Percentiles rank a stretch among this genome's conserved stretches.
Evolutionary conservation across 2,797 vertebrate species (phyloP).

Genomic region (Diceros bicornis): DNA sequence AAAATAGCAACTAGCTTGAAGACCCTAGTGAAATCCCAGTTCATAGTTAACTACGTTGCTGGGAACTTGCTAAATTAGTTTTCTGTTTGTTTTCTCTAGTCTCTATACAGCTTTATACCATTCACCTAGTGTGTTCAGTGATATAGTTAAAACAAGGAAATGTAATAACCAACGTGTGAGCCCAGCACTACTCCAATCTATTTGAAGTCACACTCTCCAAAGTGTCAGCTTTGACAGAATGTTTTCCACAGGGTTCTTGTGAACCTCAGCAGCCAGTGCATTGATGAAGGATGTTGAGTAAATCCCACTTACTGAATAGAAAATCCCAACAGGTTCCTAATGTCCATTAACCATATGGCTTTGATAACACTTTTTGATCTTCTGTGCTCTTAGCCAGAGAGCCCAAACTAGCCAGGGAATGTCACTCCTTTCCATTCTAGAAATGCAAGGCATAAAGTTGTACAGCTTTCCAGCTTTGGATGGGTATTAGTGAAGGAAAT

Average conservation of each 20-base stretch:
- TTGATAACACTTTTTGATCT: conserved; percentile 54
- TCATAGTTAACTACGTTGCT: background rate
- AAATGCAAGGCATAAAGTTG: background rate
- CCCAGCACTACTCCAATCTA: conserved; percentile 57
- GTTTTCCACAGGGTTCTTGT: conserved; percentile 58
- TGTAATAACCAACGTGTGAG: conserved; percentile 67
- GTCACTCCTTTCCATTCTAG: conserved; percentile 25
- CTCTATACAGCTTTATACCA: conserved; percentile 19
- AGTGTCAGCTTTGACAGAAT: conserved; percentile 66
- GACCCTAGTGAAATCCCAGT: conserved; percentile 45
- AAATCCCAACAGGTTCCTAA: conserved; percentile 61
- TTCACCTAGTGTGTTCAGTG: conserved; percentile 62
- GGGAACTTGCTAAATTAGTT: conserved; percentile 59
- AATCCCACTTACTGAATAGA: conserved; percentile 37
- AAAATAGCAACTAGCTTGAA: conserved; percentile 65
- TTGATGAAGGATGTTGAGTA: conserved; percentile 54
- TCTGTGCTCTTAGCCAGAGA: background rate
- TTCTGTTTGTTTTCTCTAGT: conserved; percentile 58
- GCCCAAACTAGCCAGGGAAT: background rate
- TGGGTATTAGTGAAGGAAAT: background rate
- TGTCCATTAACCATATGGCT: conserved; percentile 47
- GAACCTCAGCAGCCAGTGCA: conserved; percentile 48
- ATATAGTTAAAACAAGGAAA: conserved; percentile 64
- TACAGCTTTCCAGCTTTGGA: background rate
- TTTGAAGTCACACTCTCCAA: conserved; percentile 61